A percentile compares a stretch with the other conserved stretches of the same genome.
phyloP scores from a whole-genome alignment of 2,113 vertebrate species.

The Xiphophorus couchianus region DNA sequence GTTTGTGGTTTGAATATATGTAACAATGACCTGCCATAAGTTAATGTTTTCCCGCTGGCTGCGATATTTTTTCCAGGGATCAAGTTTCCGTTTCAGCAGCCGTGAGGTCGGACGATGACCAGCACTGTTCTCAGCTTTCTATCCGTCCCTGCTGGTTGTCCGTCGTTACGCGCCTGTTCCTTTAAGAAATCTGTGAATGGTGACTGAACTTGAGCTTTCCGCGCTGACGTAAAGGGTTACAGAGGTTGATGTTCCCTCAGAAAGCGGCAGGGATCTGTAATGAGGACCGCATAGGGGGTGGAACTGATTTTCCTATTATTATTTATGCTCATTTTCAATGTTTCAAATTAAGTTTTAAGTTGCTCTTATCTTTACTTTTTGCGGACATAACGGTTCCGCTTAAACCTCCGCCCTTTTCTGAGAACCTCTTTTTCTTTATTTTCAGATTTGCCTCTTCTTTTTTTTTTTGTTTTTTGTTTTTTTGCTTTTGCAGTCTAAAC shows the following conservation, averaged over 20 bases:
- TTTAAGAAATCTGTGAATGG: conserved; percentile 63
- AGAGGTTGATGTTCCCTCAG: conserved; percentile 39
- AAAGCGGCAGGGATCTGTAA: conserved; percentile 29
- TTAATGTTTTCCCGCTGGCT: no score
- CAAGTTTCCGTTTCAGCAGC: no score
- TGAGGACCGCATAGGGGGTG: conserved; percentile 24
- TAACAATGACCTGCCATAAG: no score
- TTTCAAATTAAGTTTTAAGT: not conserved
- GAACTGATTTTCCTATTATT: not conserved
- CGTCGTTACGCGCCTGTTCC: conserved; percentile 44
- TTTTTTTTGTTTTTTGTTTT: not conserved
- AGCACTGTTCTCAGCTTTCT: not conserved
- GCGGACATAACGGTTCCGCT: not conserved
- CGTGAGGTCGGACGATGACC: no score
- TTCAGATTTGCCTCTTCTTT: not conserved
- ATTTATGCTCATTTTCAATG: not conserved
- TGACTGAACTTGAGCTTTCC: conserved; percentile 42
- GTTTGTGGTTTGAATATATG: no score
- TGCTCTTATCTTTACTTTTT: not conserved
- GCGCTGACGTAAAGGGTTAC: conserved; percentile 59
- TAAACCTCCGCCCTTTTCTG: conserved; percentile 48
- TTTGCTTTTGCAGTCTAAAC: not conserved
- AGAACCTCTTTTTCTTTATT: not conserved
- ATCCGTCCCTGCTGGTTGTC: not conserved
- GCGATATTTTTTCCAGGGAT: no score